Evolutionary conservation across 2,888 invertebrate genomes (phyloP).

Genomic region (Pseudoips prasinana): DNA sequence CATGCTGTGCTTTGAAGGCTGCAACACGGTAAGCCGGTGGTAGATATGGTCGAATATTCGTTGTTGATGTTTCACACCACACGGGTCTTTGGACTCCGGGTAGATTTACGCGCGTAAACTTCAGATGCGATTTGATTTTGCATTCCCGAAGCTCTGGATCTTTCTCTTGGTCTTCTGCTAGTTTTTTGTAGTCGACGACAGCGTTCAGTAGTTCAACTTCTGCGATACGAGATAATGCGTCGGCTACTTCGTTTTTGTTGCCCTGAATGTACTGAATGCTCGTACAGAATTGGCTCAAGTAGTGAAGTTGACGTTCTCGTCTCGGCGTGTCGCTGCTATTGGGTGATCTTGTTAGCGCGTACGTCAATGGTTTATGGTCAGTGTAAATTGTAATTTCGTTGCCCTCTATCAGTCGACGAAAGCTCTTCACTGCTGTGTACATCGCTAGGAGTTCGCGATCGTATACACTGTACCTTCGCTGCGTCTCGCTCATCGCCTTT

Average conservation of each 20-base stretch:
- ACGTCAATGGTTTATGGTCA: conserved; percentile 2
- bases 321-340: neutral
- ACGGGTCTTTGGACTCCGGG: too few species aligned
- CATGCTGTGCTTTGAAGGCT: neutral
- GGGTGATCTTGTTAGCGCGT: neutral
- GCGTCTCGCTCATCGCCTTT: conserved; percentile 17
- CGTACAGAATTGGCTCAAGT: neutral
- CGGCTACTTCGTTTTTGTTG: neutral
- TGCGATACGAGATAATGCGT: neutral
- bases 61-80: neutral
- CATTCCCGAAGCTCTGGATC: neutral
- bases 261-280: neutral
- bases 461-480: conserved; percentile 19
- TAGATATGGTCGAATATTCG: neutral
- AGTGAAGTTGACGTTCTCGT: neutral
- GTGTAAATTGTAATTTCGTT: neutral
- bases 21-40: neutral
- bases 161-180: neutral
- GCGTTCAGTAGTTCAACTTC: neutral
- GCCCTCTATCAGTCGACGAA: conserved; percentile 18
- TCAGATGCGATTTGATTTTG: too few species aligned
- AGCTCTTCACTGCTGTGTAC: conserved; percentile 18
- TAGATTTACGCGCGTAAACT: too few species aligned
- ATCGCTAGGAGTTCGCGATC: conserved; percentile 27
- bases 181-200: neutral